These are phyloP conservation scores for Rhabdomys dilectus DNA, from an alignment of 2,113 vertebrate species.

Conservation along the genomic window DNA sequence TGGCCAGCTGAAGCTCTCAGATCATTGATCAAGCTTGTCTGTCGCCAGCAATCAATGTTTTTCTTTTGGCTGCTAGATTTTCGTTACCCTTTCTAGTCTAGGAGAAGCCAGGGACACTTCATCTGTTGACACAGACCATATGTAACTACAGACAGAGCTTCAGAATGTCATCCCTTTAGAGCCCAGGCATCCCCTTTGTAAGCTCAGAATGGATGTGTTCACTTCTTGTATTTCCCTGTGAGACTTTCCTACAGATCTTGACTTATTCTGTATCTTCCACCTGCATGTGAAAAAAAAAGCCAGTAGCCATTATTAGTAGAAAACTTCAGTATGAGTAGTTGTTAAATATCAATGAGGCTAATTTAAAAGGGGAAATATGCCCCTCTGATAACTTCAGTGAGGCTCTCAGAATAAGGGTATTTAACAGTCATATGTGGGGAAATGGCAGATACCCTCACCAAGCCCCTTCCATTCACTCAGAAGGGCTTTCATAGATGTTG, in stretches of 20 bases:
- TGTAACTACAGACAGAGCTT: conserved; percentile 72
- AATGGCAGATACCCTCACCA: background rate
- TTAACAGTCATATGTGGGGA: background rate
- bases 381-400: background rate
- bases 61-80: conserved; percentile 76
- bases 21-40: conserved; percentile 81
- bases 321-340: background rate
- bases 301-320: conserved; percentile 23
- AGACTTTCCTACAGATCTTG: conserved; percentile 56
- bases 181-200: background rate
- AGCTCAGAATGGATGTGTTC: conserved; percentile 25
- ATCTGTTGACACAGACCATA: conserved; percentile 76
- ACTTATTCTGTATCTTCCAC: conserved; percentile 54
- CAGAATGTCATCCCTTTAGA: conserved; percentile 60
- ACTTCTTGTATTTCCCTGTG: conserved; percentile 45
- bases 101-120: conserved; percentile 78
- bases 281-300: conserved; percentile 2
- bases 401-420: background rate
- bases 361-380: background rate
- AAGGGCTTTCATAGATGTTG: background rate
- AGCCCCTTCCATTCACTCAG: background rate
- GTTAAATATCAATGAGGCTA: background rate
- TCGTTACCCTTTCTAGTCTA: conserved; percentile 69
- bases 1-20: conserved; percentile 67
- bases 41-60: conserved; percentile 75